Conservation (phyloP, 2,113 vertebrate species). For the Otocyon megalotis region DNA sequence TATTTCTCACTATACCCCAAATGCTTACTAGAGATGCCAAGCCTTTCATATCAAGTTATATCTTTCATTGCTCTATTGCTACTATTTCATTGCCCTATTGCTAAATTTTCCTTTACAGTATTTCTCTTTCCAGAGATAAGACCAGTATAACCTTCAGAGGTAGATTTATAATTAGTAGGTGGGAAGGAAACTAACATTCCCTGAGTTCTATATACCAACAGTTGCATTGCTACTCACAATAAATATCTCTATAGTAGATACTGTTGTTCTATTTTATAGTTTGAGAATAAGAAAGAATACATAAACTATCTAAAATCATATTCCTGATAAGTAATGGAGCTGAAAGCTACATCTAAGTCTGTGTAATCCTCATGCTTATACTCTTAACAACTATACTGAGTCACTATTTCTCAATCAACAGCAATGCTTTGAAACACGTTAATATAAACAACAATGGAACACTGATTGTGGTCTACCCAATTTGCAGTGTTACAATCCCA, state of each 20-base stretch:
- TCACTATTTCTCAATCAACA: not conserved
- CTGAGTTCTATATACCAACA: not conserved
- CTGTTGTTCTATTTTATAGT: not conserved
- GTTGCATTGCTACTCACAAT: not conserved
- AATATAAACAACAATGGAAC: not conserved
- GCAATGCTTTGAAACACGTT: not conserved
- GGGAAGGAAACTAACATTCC: not conserved
- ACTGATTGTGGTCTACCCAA: not conserved
- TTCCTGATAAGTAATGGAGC: not conserved
- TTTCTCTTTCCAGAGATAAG: not conserved
- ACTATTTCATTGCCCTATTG: not conserved
- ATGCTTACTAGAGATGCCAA: not conserved
- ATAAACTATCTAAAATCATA: not conserved
- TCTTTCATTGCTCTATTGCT: not conserved
- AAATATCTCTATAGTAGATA: not conserved
- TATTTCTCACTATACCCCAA: not conserved
- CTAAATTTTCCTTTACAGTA: not conserved
- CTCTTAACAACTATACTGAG: not conserved
- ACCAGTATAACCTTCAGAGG: not conserved
- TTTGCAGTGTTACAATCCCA: not conserved
- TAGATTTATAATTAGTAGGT: not conserved
- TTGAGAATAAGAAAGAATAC: not conserved
- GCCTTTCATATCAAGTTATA: not conserved
- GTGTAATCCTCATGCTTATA: not conserved
- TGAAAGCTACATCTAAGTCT: conserved; percentile 9